Base-by-base conservation (phyloP, 2,113 vertebrate species). In the Vireo altiloquus region DNA sequence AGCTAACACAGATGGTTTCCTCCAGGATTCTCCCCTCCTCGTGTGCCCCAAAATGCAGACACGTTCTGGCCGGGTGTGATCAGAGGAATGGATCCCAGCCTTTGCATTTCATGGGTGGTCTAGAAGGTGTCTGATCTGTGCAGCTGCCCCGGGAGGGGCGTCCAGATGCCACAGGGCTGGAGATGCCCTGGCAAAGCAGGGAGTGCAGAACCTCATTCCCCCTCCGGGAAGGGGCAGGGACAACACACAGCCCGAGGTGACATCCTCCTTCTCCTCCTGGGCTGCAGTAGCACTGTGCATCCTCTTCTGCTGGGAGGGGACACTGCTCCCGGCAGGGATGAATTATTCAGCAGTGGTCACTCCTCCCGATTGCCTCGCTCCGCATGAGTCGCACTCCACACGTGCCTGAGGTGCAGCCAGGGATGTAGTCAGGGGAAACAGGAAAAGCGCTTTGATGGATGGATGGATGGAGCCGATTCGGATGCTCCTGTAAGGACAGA, bases 301-400 rank as follows among this genome's bases (percentile, higher is more conserved):
- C 74, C 42, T 27, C 28, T 0, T 2, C 39, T 42, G 2, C 1
- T 2, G 33, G 39, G n/a, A 78, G 28, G 21, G 15, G 39, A 68
- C 44, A 3, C 11, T n/a, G n/a, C 39, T 68, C 13, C 39, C 0
- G 0, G 84, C 27, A 22, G 44, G n/a, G 50, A 75, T 24, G 42
- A 66, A 35, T 79, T 89, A 70, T 44, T 71, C 80, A 82, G 40
- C 7, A 44, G 4, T 1, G 52, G n/a, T 46, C 2, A 2, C 40
- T 64, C 42, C 52, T 66, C 52, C 76, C 0, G 0, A 13, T 19
- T 11, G 50, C 53, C 44, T 61, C 1, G 9, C 47, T 57, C 44
- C 0, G 0, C 5, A 3, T 3, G 39, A 81, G 42, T 4, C 0
- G 0, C 10, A 2, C 16, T 84, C 60, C 79, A 40, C 1, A 5